These are phyloP conservation scores for Portunus trituberculatus DNA, from an alignment of 1,140 invertebrate species.

Conservation along the genomic window DNA sequence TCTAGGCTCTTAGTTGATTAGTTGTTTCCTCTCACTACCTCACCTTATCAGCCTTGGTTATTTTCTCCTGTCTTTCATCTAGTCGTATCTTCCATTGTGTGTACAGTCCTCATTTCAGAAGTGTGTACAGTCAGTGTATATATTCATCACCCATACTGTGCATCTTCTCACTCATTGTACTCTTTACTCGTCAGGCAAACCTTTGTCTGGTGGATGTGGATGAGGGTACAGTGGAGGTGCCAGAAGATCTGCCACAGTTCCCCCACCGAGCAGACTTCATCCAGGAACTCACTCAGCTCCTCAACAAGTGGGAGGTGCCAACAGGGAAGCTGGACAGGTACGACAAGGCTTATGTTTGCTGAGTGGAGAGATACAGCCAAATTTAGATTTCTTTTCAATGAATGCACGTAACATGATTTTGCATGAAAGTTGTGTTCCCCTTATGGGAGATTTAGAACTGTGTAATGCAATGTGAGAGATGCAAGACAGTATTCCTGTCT, in stretches of 20 bases:
- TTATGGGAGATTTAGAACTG: neutral
- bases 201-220: slow-evolving; percentile 98
- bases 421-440: neutral
- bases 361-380: no score
- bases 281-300: slow-evolving; percentile 87
- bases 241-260: slow-evolving; percentile 96
- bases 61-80: no score
- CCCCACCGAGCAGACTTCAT: slow-evolving; percentile 93
- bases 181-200: slow-evolving; percentile 84
- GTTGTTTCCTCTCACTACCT: no score
- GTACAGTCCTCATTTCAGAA: no score
- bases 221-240: slow-evolving; percentile 92
- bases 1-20: no score
- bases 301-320: slow-evolving; percentile 78
- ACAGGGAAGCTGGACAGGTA: slow-evolving; percentile 69
- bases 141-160: no score
- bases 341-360: neutral
- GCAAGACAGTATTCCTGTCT: neutral
- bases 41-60: no score
- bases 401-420: neutral
- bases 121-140: no score
- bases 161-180: neutral
- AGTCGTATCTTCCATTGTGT: no score
- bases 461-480: neutral
- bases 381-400: neutral